Evolutionary conservation across 2,888 invertebrate species (phyloP), one percentile per base, ranked within the genome.

Genomic region (Metalampra italica): DNA sequence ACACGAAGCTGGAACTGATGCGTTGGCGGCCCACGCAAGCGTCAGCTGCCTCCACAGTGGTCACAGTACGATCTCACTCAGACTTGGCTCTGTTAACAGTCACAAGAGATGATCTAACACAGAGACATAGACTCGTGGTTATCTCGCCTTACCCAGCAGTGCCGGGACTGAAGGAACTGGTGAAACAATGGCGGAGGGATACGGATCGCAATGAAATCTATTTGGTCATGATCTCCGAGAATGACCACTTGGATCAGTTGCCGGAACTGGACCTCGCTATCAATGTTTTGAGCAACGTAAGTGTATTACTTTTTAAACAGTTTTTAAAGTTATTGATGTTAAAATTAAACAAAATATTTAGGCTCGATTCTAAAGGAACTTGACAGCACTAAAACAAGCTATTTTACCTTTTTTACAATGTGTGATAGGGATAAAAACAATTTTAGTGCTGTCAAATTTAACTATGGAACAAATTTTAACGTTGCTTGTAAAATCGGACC

Each of bases 251-350:
- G 22, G 66, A 65, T 29, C 56, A 74, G 43, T 43, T 75, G n/a
- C 70, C 76, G 0, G 60, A 71, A 36, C 50, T 71, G 13, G 62
- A 75, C 52, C 55, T 79, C 29, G 66, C 66, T 0, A 68, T 60
- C 43, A 75, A 64, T 36, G 58, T 73, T n/a, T 46, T 72, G 1
- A 50, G 66, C 43, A 55, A 72, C 46, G 76, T 75, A 57, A 64
- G 73, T 59, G 15, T 9, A 32, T 11, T 32, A 9, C 22, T 22
- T 22, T 22, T 22, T 22, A 30, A 22, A 22, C 9, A 3, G 7
- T 12, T 15, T 29, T 12, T n/a, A n/a, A 8, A n/a, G 22, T 2
- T 22, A n/a, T n/a, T n/a, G n/a, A n/a, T n/a, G n/a, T n/a, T n/a
- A n/a, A n/a, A n/a, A n/a, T n/a, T n/a, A n/a, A n/a, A n/a, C n/a